Evolutionary conservation across 2,797 vertebrate genomes (phyloP).

Genomic region (Mormyrus proboscirostris): DNA sequence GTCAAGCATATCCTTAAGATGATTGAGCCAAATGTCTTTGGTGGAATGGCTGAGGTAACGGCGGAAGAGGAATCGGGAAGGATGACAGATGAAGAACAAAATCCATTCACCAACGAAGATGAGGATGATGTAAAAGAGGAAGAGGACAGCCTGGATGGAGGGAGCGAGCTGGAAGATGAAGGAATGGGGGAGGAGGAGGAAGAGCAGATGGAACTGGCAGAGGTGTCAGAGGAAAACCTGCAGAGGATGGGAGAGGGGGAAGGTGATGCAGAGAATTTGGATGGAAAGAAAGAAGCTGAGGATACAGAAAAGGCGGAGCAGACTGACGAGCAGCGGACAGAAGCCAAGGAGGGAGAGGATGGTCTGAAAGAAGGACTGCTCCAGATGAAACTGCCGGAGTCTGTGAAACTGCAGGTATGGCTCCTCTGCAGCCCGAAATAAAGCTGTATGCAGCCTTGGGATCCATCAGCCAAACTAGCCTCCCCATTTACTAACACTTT

Average conservation of each 20-base stretch:
- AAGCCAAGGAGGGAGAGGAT: constrained; percentile 41
- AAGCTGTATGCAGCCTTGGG: background rate
- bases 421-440: background rate
- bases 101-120: constrained; percentile 33
- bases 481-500: background rate
- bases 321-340: constrained; percentile 36
- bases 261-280: constrained; percentile 26
- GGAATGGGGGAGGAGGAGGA: constrained; percentile 46
- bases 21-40: constrained; percentile 87
- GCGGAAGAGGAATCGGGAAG: constrained; percentile 38
- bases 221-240: constrained; percentile 47
- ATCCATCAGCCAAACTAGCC: background rate
- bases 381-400: constrained; percentile 92
- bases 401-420: constrained; percentile 86
- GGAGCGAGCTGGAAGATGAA: constrained; percentile 41
- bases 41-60: constrained; percentile 41
- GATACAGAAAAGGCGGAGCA: constrained; percentile 45
- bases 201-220: constrained; percentile 53
- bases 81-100: constrained; percentile 49
- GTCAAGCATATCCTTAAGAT: constrained; percentile 82
- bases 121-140: constrained; percentile 43
- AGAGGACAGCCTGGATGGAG: constrained; percentile 43
- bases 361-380: constrained; percentile 78
- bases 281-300: constrained; percentile 48
- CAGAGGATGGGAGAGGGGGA: constrained; percentile 42